Conservation (phyloP, 2,113 vertebrate genomes). For the Scomber scombrus region DNA sequence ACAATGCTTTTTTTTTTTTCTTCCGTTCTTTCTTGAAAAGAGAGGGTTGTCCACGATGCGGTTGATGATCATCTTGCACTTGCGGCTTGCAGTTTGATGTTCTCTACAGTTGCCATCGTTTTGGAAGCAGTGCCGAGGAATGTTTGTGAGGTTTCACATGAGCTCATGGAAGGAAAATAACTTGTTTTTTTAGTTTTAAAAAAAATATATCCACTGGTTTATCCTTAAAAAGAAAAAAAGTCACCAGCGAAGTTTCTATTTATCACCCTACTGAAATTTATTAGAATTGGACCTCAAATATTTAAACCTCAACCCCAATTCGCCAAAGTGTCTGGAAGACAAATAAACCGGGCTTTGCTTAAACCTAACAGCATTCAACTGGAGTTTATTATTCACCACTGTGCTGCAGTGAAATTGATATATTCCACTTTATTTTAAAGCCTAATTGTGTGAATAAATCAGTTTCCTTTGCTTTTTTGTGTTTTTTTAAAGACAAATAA, state of each 20-base stretch:
- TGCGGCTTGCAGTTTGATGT: conserved; percentile 63
- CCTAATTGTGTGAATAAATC: background rate
- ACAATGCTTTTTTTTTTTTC: conserved; percentile 67
- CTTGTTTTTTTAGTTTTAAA: conserved; percentile 14
- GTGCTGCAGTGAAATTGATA: background rate
- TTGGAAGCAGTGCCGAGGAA: conserved; percentile 61
- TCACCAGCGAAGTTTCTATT: conserved; percentile 38
- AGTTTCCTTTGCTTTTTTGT: background rate
- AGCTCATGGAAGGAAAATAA: conserved; percentile 70
- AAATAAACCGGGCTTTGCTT: conserved; percentile 20
- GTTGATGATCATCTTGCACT: conserved; percentile 67
- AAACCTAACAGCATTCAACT: background rate
- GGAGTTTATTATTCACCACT: background rate
- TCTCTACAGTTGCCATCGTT: conserved; percentile 43
- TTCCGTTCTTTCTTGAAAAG: conserved; percentile 23
- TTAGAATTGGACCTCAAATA: conserved; percentile 26
- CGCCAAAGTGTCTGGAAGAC: conserved; percentile 33
- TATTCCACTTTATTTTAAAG: conserved; percentile 4
- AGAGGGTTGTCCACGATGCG: conserved; percentile 60
- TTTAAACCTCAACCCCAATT: conserved; percentile 28
- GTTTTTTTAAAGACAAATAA: background rate
- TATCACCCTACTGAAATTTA: conserved; percentile 35
- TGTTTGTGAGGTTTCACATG: conserved; percentile 65
- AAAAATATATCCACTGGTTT: conserved; percentile 21
- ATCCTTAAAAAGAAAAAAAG: conserved; percentile 7